Base-by-base conservation (phyloP, 2,888 invertebrate genomes). In the Tetrapedia diversipes region DNA sequence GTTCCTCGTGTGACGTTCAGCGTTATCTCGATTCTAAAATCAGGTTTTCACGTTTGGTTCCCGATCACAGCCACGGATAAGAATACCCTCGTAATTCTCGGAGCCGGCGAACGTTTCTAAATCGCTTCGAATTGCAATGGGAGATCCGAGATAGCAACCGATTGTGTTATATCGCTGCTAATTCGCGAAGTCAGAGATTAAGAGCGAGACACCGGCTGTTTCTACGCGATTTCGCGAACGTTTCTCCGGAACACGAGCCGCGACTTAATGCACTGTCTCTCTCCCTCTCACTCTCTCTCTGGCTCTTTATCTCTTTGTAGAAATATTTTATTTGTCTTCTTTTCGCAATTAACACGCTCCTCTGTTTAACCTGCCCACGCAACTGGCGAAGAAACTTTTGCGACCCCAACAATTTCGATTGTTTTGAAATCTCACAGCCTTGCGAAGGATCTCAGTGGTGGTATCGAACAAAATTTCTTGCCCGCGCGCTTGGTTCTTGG, bases 81-180 rank as follows among this genome's bases (percentile, higher is more conserved):
- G 56, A 59, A 59, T 71, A 69, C 51, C 71, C 71, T 69, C 39
- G 71, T 10, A 19, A 69, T 69, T 43, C 57, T 34, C 41, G 51
- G 41, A 71, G 59, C n/a, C 56, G 32, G 4, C 63, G 34, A 29
- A 37, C 27, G 22, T 69, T 71, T 71, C 70, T 24, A 71, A 71
- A 71, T 43, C 70, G 57, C 41, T 29, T 69, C 41, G 27, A 69
- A 24, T 16, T 22, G 27, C 34, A 14, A 22, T 16, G 34, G 2
- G 8, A 69, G 71, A 71, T 69, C 29, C 34, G 11, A 37, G 57
- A 71, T 71, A 59, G n/a, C n/a, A n/a, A 32, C n/a, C 1, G 7
- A 8, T 4, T 34, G 11, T 34, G 16, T n/a, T 19, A 14, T 45
- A 22, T 16, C 22, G 16, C 19, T 29, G 27, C 16, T 34, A 27